A percentile compares a stretch with the other conserved stretches of the same genome.
Conservation (phyloP, 2,888 invertebrate species). For the Mesorhabditis sp. region DNA sequence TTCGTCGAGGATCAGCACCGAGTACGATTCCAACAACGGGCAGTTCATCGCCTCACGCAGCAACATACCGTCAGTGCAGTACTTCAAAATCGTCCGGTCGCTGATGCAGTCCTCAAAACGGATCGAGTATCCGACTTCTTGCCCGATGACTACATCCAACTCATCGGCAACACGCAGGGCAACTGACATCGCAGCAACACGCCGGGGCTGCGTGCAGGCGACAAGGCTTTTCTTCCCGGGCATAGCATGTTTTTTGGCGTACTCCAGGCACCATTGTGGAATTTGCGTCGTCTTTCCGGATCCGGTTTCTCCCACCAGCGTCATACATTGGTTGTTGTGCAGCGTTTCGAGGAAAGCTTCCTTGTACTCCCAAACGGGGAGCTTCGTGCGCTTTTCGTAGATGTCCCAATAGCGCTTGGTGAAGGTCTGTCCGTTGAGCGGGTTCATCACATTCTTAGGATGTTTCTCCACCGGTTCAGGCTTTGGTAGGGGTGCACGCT, state of each 20-base stretch:
- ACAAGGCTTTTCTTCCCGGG: constrained; percentile 68
- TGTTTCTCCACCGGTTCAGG: neutral
- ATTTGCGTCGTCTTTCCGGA: constrained; percentile 98
- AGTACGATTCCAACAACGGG: constrained; percentile 91
- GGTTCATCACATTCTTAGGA: constrained; percentile 64
- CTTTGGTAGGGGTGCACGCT: neutral
- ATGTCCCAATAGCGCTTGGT: constrained; percentile 84
- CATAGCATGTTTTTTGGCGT: constrained; percentile 45
- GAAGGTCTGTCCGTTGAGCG: constrained; percentile 77
- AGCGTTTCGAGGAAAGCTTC: constrained; percentile 87
- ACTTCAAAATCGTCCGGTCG: constrained; percentile 85
- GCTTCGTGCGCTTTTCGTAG: constrained; percentile 78
- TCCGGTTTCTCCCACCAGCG: constrained; percentile 94
- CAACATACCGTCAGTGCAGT: constrained; percentile 71
- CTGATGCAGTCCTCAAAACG: constrained; percentile 98
- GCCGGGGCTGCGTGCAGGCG: constrained; percentile 90
- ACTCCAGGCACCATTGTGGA: constrained; percentile 77
- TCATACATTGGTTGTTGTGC: constrained; percentile 74
- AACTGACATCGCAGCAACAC: constrained; percentile 99
- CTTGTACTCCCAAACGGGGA: constrained; percentile 97
- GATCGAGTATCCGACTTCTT: constrained; percentile 91
- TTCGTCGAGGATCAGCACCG: constrained; percentile 91
- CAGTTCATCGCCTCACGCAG: constrained; percentile 98
- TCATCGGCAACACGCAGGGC: constrained; percentile 98
- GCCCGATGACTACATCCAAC: constrained; percentile 89